Percentiles rank a stretch among this genome's conserved stretches.
Conservation (phyloP, 2,888 invertebrate genomes). For the Rhogogaster chlorosoma region DNA sequence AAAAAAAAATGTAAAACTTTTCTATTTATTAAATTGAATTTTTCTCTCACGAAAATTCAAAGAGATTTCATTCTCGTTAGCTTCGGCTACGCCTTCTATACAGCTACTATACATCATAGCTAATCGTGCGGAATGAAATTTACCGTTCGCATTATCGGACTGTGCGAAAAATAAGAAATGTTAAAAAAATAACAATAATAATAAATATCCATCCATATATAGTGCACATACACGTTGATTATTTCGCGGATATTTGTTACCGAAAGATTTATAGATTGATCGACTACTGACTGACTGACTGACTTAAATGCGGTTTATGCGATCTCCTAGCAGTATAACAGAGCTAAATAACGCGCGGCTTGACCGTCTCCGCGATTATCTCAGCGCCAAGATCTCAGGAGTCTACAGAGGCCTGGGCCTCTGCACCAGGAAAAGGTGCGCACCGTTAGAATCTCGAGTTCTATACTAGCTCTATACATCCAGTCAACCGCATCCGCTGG, state of each 20-base stretch:
- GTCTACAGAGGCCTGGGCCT: not conserved
- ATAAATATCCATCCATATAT: not conserved
- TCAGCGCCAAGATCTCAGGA: constrained; percentile 12
- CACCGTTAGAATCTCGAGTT: constrained; percentile 40
- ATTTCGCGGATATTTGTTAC: not conserved
- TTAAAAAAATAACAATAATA: not conserved
- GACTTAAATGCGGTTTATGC: not conserved
- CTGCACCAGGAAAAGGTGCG: constrained; percentile 34
- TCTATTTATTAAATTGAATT: not conserved
- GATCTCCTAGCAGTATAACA: not conserved
- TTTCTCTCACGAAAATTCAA: not conserved
- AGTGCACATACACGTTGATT: not conserved
- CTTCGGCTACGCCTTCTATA: not conserved
- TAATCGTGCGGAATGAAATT: not conserved
- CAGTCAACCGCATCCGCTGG: constrained; percentile 35
- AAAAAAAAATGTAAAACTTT: not conserved
- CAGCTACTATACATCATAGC: not conserved
- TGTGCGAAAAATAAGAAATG: not conserved
- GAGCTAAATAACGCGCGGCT: not conserved
- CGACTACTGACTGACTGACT: not conserved
- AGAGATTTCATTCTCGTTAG: not conserved
- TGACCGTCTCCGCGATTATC: constrained; percentile 33
- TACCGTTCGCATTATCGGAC: not conserved
- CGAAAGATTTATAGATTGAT: not conserved
- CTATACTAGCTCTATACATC: not conserved